Evolutionary conservation across 1,140 invertebrate genomes (phyloP).

Genomic region (Hesperophylax magnus): DNA sequence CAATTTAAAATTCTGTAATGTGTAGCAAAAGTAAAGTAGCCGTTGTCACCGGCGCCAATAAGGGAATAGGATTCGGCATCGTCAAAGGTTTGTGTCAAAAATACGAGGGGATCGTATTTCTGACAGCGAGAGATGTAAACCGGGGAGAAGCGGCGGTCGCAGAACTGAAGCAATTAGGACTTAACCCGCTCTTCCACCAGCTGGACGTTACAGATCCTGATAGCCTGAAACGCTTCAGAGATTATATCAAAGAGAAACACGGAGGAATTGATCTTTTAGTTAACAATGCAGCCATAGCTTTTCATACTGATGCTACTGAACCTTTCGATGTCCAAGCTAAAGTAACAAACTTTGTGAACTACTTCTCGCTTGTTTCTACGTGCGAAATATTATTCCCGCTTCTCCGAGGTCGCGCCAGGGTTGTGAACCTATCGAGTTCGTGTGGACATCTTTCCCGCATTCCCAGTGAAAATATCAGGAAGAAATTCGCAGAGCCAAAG

Average conservation of each 20-base stretch:
- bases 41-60: slow-evolving; percentile 80
- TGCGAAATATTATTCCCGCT: too few relatives aligned
- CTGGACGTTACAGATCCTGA: slow-evolving; percentile 76
- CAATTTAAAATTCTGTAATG: too few relatives aligned
- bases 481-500: neutral
- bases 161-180: slow-evolving; percentile 68
- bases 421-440: too few relatives aligned
- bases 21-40: slow-evolving; percentile 46
- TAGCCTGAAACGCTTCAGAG: slow-evolving; percentile 73
- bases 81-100: slow-evolving; percentile 77
- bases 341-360: slow-evolving; percentile 71
- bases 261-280: slow-evolving; percentile 85
- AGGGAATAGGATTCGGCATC: slow-evolving; percentile 82
- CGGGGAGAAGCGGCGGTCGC: slow-evolving; percentile 73
- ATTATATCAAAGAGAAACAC: slow-evolving; percentile 76
- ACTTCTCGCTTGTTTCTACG: too few relatives aligned
- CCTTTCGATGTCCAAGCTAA: slow-evolving; percentile 80
- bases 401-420: too few relatives aligned
- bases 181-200: slow-evolving; percentile 76
- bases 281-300: slow-evolving; percentile 90
- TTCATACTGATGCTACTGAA: slow-evolving; percentile 73
- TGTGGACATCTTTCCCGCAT: too few relatives aligned
- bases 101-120: slow-evolving; percentile 75
- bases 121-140: slow-evolving; percentile 74
- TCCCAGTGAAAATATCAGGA: too few relatives aligned